These are phyloP conservation scores for Drosophila aff. DNA, from an alignment of 1,140 invertebrate species.

Conservation along the genomic window DNA sequence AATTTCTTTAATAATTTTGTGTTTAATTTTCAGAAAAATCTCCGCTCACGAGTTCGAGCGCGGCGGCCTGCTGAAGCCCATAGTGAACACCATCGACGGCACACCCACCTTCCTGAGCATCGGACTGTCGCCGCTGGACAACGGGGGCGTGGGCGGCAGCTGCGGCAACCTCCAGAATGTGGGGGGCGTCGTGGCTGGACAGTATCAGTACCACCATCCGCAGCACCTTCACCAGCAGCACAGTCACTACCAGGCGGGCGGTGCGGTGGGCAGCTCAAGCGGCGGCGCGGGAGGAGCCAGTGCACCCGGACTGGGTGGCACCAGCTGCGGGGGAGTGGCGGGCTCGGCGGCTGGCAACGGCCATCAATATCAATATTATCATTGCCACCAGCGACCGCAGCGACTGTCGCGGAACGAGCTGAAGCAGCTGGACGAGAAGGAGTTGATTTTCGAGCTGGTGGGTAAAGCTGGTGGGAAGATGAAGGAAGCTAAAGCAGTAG, in stretches of 20 bases:
- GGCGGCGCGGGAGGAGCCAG: constrained; percentile 2
- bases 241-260: constrained; percentile 69
- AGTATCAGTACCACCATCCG: constrained; percentile 64
- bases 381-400: constrained; percentile 87
- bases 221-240: constrained; percentile 63
- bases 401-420: constrained; percentile 93
- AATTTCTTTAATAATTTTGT: neutral
- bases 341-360: constrained; percentile 25
- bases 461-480: neutral
- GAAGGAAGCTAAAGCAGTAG: neutral
- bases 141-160: constrained; percentile 52
- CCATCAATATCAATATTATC: constrained; percentile 65
- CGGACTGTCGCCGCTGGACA: constrained; percentile 82
- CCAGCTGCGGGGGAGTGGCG: neutral
- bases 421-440: constrained; percentile 95
- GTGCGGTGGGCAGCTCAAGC: constrained; percentile 54
- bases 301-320: constrained; percentile 5
- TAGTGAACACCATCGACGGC: constrained; percentile 95
- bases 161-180: constrained; percentile 65
- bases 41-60: constrained; percentile 98
- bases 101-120: constrained; percentile 94
- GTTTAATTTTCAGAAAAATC: constrained; percentile 90
- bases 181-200: constrained; percentile 57
- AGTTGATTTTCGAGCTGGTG: constrained; percentile 97
- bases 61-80: constrained; percentile 95